phyloP scores from a whole-genome alignment of 2,888 invertebrate genomes.

The Pristionchus mayeri region DNA sequence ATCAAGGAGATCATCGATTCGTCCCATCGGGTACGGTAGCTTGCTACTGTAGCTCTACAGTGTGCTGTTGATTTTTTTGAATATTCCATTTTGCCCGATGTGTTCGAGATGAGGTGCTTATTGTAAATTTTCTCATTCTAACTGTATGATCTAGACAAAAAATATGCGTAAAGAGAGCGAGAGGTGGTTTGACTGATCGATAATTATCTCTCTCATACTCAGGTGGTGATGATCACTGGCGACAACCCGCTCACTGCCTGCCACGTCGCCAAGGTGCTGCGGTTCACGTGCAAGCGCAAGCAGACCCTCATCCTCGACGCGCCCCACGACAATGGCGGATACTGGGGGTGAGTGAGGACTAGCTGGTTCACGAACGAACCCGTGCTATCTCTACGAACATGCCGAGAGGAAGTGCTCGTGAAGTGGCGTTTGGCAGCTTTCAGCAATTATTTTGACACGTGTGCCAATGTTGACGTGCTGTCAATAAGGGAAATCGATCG shows the following conservation, averaged over 20 bases:
- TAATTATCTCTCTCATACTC: slow-evolving; percentile 41
- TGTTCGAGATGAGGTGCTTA: no score
- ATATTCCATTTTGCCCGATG: no score
- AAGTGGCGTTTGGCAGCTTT: no score
- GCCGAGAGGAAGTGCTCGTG: no score
- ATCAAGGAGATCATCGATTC: slow-evolving; percentile 93
- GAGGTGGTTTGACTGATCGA: no score
- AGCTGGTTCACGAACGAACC: neutral
- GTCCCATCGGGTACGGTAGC: slow-evolving; percentile 86
- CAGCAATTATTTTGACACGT: no score
- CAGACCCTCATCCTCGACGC: slow-evolving; percentile 75
- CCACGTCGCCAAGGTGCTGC: slow-evolving; percentile 91
- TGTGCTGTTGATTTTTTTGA: neutral
- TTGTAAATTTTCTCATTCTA: no score
- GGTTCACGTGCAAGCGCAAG: slow-evolving; percentile 83
- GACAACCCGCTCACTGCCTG: slow-evolving; percentile 99
- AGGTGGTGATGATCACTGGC: slow-evolving; percentile 97
- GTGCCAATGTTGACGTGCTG: no score
- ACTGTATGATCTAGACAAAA: no score
- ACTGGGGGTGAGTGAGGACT: slow-evolving; percentile 37
- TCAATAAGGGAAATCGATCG: no score
- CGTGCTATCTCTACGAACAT: no score
- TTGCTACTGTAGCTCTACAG: neutral
- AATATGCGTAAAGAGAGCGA: no score
- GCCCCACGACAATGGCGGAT: slow-evolving; percentile 49